Base-by-base conservation (phyloP, 2,113 vertebrate genomes). In the Saiga tatarica region DNA sequence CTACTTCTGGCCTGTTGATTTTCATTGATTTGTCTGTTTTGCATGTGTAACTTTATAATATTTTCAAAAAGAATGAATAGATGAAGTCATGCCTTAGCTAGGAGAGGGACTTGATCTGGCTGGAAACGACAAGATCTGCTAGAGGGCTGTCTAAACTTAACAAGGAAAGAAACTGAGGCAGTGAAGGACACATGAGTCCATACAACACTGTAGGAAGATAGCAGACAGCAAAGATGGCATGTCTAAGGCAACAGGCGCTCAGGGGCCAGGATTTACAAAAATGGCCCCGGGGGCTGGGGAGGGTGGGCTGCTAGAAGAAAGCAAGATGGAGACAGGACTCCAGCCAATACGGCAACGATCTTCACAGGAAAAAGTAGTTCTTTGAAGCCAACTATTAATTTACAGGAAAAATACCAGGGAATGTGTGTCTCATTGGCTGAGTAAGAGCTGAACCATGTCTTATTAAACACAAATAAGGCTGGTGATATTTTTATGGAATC, bases 381-480 rank as follows among this genome's bases (percentile, higher is more conserved):
- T 57, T 39, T 42, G 71, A 92, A 52, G 84, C 36, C 60, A 76
- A 2, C 78, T 88, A 11, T 28, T 39, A 19, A 45, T 17, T 50
- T 10, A 57, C 33, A 79, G 26, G 12, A 45, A 62, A 39, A 52
- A 30, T 42, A 36, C 8, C 53, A 28, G 15, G 74, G 71, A 89
- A 59, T 55, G 62, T 30, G 45, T 36, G 16, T 47, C 47, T 74
- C 12, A 17, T 33, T 83, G 81, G 82, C 60, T 82, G 81, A 79
- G 42, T 64, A 67, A 67, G 82, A 91, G 26, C 8, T 55, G 79
- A 96, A 83, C 47, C 11, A 15, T 28, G 62, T 47, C 33, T 55
- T 84, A 11, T 50, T 96, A 76, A 85, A 95, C 89, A 83, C 81
- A 78, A 74, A n/a, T 11, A 7, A 92, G 78, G 52, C 95, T 89